These are phyloP conservation scores for Acleris literana DNA, from an alignment of 2,888 invertebrate species.

Conservation along the genomic window DNA sequence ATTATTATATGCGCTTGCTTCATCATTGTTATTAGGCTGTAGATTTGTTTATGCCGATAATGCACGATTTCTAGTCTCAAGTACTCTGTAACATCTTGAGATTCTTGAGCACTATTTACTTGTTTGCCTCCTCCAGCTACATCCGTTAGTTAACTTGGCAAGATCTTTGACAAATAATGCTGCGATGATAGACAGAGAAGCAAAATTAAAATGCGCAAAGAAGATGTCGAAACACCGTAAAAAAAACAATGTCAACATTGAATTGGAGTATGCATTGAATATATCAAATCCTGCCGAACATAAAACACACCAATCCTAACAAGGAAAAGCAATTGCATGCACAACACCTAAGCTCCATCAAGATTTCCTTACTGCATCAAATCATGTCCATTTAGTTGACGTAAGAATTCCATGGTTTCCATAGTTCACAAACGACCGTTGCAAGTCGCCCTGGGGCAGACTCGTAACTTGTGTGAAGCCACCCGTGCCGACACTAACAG, in stretches of 20 bases:
- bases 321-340: not conserved
- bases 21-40: slow-evolving; percentile 34
- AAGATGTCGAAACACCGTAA: no score
- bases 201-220: no score
- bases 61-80: slow-evolving; percentile 15
- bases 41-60: slow-evolving; percentile 22
- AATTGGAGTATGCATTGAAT: no score
- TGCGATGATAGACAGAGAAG: no score
- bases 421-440: slow-evolving; percentile 31
- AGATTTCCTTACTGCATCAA: slow-evolving; percentile 21
- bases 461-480: slow-evolving; percentile 37
- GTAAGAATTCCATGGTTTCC: slow-evolving; percentile 27
- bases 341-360: slow-evolving; percentile 1
- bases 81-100: slow-evolving; percentile 4
- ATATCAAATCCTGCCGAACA: no score
- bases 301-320: not conserved
- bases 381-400: slow-evolving; percentile 28
- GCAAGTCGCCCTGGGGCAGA: slow-evolving; percentile 15
- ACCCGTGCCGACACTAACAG: slow-evolving; percentile 28
- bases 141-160: not conserved
- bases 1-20: slow-evolving; percentile 34
- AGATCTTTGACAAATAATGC: no score
- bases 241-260: no score
- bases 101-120: not conserved
- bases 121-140: not conserved